These are phyloP conservation scores for Dorcus hopei DNA, from an alignment of 2,888 invertebrate genomes.

Conservation along the genomic window DNA sequence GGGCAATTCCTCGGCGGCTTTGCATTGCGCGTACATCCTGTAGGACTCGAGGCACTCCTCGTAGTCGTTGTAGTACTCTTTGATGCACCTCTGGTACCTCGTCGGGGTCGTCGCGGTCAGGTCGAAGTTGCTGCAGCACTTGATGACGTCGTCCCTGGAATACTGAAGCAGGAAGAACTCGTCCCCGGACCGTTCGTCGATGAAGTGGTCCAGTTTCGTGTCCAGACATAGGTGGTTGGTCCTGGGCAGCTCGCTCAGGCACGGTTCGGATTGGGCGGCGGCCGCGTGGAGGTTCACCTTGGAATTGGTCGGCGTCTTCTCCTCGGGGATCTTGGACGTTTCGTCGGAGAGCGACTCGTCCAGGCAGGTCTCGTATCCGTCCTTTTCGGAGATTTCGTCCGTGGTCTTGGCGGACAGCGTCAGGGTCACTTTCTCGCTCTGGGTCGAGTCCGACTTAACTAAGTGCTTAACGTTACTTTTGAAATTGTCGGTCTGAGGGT, in stretches of 20 bases:
- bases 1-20: conserved; percentile 38
- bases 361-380: conserved; percentile 61
- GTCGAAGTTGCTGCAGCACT: conserved; percentile 39
- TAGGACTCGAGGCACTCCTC: conserved; percentile 53
- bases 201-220: conserved; percentile 36
- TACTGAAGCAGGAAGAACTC: conserved; percentile 48
- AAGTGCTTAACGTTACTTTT: conserved; percentile 1
- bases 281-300: conserved; percentile 6
- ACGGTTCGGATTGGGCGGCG: conserved; percentile 31
- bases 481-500: conserved; percentile 4
- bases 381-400: conserved; percentile 29
- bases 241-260: conserved; percentile 22
- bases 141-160: conserved; percentile 34
- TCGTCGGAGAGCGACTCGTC: conserved; percentile 57
- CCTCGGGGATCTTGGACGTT: conserved; percentile 9
- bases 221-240: conserved; percentile 38
- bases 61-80: conserved; percentile 64
- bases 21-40: conserved; percentile 8
- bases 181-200: conserved; percentile 35
- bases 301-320: conserved; percentile 40
- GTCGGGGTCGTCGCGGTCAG: background rate
- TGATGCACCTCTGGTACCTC: conserved; percentile 40
- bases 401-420: background rate
- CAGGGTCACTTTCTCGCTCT: background rate
- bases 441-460: background rate